Base-by-base conservation (phyloP, 2,113 vertebrate genomes). In the Nettapus auritus region DNA sequence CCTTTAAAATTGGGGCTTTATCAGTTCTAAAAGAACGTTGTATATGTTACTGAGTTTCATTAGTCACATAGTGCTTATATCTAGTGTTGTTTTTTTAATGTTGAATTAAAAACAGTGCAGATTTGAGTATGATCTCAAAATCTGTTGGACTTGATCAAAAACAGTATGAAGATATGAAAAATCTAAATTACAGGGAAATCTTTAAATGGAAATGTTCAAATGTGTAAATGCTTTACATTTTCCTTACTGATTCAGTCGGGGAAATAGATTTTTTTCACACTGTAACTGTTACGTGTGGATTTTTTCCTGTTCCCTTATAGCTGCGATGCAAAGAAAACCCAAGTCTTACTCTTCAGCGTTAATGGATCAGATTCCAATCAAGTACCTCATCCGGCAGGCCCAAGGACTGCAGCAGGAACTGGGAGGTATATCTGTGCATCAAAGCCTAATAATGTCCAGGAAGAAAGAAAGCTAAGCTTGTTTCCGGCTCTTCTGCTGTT, bases 331-430 rank as follows among this genome's bases (percentile, higher is more conserved):
- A 95, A 99, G 97, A 94, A 99, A 99, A 86, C 99, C 99, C 69
- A 99, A 99, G 93, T 99, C 99, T 36, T 99, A 99, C 95, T 99
- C 99, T 2, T 98, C 99, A 46, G 98, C 99, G 6, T 70, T 99
- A 92, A 99, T 99, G 99, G 99, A 99, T 95, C 99, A 99, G 94
- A 99, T 99, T 96, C 99, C 99, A 81, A 99, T 99, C 93, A 99
- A 99, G 96, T 99, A 98, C 90, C 98, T 99, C 73, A 99, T 99
- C 97, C 98, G 99, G 4, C 99, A 99, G 97, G 99, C 99, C 8
- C 99, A 99, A 90, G 99, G 99, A 12, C 97, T 99, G 56, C 99
- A 99, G 94, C 99, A 99, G 96, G 99, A 99, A 31, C 98, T 99
- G 22, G 99, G 99, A 90, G 99, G 99, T 99, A 98, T 88, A 94